Evolutionary conservation across 1,140 invertebrate genomes (phyloP), one percentile per base, ranked within the genome.

Genomic region (Brachionus plicatilis): DNA sequence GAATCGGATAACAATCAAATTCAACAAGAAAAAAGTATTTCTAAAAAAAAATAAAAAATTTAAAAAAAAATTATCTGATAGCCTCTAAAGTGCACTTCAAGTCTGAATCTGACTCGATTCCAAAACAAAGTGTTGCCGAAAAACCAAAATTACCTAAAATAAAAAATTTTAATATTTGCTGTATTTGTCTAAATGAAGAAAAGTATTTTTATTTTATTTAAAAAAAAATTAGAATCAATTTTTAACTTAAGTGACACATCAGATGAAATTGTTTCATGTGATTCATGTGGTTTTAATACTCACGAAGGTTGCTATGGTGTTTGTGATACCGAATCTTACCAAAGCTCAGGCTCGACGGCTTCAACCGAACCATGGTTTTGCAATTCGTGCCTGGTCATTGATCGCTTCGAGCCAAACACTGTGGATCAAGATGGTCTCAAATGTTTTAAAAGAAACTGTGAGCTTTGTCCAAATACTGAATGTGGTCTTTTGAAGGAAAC

Each of bases 291-390:
- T 37, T 82, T 82, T 47, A 33, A 65, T 68, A 68, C 79, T 12
- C 79, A 82, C 27, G 79, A 82, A 68, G 79, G 79, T 12, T 82
- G 79, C n/a, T 82, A 82, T 82, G 79, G 79, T 14, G 37, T 82
- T 5, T 27, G 27, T 17, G 79, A 82, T 68, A 65, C 9, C 29
- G 79, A 65, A n/a, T 82, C 79, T 0, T 37, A 24, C 14, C 68
- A 50, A 84, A 53, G 45, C 6, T 53, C 60, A 33, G n/a, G 68
- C 20, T 70, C 60, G 33, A 37, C 33, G 17, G 82, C 60, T 43
- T 72, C 82, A n/a, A 84, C 82, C 2, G 82, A 84, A 14, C 82
- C 66, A 0, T 84, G 82, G 82, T 84, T 84, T 56, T 84, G 82
- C 41, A 60, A 84, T 56, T 50, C 60, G 11, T 84, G 82, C 20